Base-by-base conservation (phyloP, 30 jellyfish, hydroid and myxozoan genomes). In the Morbakka virulenta region DNA sequence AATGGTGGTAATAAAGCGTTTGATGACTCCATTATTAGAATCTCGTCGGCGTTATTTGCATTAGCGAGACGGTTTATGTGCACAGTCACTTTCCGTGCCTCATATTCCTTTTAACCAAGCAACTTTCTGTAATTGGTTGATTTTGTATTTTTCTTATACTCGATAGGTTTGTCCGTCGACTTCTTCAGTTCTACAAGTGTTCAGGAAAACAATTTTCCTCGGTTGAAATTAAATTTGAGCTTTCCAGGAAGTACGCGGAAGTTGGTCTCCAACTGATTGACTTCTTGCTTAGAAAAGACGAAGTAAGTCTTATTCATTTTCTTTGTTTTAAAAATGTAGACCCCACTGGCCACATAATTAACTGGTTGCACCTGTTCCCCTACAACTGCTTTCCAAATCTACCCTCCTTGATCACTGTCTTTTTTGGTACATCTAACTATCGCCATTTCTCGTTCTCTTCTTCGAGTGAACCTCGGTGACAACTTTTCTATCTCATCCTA, bases 261-360 rank as follows among this genome's bases (percentile, higher is more conserved):
- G 74, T 84, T 12, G 98, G 96, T 12, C 88, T 84, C 6, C 96
- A 91, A 64, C 65, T 91, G 47, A 74, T 85, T 35, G 98, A 91
- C 48, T 91, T 91, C 82, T 76, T 91, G 4, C 85, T 91, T 33
- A 69, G 94, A 14, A 67, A 74, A 57, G 96, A 84, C 26, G 98
- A 91, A 87, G 98, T 91, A 14, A 31, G 88, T 12, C 4, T 36
- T 9, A 2, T 29, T 26, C 11, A 12, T 57, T 6, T 9, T 13
- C 11, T 6, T 57, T 6, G 26, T 22, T 57, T 22, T 12, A 22
- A 9, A 13, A 13, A 12, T 57, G 4, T 12, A 9, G 71, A 57
- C 11, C 22, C 24, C 57, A 31, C 25, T 2, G n/a, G n/a, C n/a
- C n/a, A n/a, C n/a, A n/a, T n/a, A n/a, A n/a, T n/a, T n/a, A n/a